A percentile compares a stretch with the other conserved stretches of the same genome.
Conservation (phyloP, 2,888 invertebrate species). For the Eremobia ochroleuca region DNA sequence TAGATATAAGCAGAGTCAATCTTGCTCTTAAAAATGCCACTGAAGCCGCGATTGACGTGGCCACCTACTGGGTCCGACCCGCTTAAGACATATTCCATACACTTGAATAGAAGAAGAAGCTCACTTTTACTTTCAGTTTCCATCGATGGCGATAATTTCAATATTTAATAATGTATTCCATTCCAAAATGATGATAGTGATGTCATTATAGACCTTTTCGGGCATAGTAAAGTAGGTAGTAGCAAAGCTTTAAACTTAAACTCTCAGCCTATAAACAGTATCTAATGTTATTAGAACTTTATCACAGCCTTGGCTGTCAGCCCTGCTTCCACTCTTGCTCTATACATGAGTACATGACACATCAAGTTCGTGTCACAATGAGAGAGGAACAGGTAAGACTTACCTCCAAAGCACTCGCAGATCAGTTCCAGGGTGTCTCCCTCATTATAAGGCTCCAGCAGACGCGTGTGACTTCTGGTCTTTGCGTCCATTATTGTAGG, state of each 20-base stretch:
- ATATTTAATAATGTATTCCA: not conserved
- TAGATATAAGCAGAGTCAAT: too few relatives aligned
- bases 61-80: too few relatives aligned
- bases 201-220: not conserved
- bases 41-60: not conserved
- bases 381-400: conserved; percentile 25
- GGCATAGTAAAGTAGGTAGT: not conserved
- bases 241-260: not conserved
- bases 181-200: not conserved
- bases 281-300: not conserved
- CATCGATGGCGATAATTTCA: not conserved
- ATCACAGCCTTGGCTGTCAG: not conserved
- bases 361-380: not conserved
- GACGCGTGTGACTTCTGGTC: conserved; percentile 93
- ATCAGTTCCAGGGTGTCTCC: conserved; percentile 95
- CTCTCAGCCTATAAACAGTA: not conserved
- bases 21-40: not conserved
- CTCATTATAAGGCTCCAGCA: conserved; percentile 96
- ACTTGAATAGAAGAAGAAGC: not conserved
- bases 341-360: not conserved
- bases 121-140: not conserved
- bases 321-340: too few relatives aligned
- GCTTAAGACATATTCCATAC: not conserved
- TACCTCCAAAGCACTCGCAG: conserved; percentile 96
- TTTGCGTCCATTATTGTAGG: conserved; percentile 95